Percentiles rank a stretch among this genome's conserved stretches.
phyloP scores from a whole-genome alignment of 53 echinoderm and acorn worm genomes.

The Antedon mediterranea region DNA sequence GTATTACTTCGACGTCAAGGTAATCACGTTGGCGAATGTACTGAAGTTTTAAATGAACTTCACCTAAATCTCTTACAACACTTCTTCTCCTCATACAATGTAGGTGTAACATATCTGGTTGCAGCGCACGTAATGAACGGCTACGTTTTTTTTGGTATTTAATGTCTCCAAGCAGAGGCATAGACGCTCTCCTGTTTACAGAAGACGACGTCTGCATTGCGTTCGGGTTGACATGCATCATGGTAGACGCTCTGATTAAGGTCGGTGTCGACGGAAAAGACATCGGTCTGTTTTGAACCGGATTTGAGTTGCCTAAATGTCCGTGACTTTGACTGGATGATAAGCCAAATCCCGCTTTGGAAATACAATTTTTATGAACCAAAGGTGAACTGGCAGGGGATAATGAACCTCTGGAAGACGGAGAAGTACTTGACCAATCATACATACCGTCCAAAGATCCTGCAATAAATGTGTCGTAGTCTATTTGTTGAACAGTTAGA shows the following conservation, averaged over 20 bases:
- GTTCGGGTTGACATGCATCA: too few species aligned
- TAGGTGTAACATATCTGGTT: constrained; percentile 45
- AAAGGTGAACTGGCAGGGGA: not conserved
- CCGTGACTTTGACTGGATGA: not conserved
- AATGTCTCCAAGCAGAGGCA: not conserved
- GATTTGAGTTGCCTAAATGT: not conserved
- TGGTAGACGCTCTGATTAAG: not conserved
- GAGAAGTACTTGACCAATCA: not conserved
- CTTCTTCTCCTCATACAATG: constrained; percentile 26
- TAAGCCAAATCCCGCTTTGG: too few species aligned
- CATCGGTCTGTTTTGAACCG: not conserved
- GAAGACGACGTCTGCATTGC: not conserved
- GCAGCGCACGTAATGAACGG: constrained; percentile 17
- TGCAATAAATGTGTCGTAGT: not conserved
- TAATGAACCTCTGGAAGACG: not conserved
- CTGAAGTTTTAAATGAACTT: constrained; percentile 33
- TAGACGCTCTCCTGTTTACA: not conserved
- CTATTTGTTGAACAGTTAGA: not conserved
- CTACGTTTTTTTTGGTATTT: constrained; percentile 4
- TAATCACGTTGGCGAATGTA: constrained; percentile 32
- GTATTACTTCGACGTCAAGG: constrained; percentile 42
- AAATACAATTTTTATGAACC: not conserved
- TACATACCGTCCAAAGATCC: not conserved
- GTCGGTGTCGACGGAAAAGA: constrained; percentile 17
- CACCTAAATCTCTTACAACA: constrained; percentile 27